Evolutionary conservation across 2,113 vertebrate species (phyloP).

Genomic region (Perognathus longimembris): DNA sequence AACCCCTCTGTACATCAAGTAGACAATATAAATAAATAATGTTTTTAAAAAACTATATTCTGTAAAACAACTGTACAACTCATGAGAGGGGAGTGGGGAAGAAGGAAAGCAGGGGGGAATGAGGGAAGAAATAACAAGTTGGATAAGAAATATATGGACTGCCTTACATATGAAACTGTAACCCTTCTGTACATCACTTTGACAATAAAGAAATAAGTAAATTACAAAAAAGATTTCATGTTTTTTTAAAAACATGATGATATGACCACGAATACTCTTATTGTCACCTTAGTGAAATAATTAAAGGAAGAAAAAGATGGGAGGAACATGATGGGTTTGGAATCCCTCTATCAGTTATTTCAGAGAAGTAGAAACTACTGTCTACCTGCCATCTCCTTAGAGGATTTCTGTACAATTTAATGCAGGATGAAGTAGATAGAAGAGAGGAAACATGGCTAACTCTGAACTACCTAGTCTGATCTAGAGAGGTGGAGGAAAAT

Average conservation of each 20-base stretch:
- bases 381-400: not conserved
- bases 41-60: too few relatives aligned
- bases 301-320: not conserved
- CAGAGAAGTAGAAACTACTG: not conserved
- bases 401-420: conserved; percentile 22
- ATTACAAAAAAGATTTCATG: too few relatives aligned
- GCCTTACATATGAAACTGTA: too few relatives aligned
- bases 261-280: not conserved
- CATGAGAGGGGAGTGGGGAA: too few relatives aligned
- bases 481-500: not conserved
- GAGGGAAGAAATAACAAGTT: too few relatives aligned
- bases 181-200: too few relatives aligned
- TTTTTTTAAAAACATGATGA: not conserved
- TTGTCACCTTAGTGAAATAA: not conserved
- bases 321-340: not conserved
- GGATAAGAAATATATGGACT: too few relatives aligned
- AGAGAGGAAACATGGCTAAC: conserved; percentile 25
- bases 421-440: conserved; percentile 2
- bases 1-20: too few relatives aligned
- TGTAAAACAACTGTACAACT: too few relatives aligned
- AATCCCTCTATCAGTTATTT: not conserved
- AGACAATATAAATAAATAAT: too few relatives aligned
- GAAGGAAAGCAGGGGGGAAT: too few relatives aligned
- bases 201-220: too few relatives aligned
- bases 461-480: conserved; percentile 20